Conservation (phyloP, 2,888 invertebrate species). For the Hypena proboscidalis region DNA sequence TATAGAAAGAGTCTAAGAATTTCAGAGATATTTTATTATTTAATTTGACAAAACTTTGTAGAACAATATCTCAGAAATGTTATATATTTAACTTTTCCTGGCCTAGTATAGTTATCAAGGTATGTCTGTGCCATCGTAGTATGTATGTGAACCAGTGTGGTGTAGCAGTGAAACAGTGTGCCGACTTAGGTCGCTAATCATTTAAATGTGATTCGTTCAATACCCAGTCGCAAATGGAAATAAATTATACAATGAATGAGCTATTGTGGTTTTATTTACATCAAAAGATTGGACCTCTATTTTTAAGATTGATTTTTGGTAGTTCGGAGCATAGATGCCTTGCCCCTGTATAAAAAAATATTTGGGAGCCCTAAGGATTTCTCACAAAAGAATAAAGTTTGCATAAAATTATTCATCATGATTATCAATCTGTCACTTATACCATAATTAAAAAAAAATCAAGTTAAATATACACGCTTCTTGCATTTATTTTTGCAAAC, state of each 20-base stretch:
- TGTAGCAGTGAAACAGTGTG: slow-evolving; percentile 57
- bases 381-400: too few relatives aligned
- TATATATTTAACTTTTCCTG: neutral
- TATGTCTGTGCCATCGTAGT: slow-evolving; percentile 12
- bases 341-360: too few relatives aligned
- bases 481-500: too few relatives aligned
- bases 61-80: neutral
- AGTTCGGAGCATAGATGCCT: too few relatives aligned
- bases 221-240: slow-evolving; percentile 77
- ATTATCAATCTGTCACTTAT: too few relatives aligned
- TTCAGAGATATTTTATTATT: slow-evolving; percentile 10
- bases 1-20: slow-evolving; percentile 21
- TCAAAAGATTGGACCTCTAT: neutral
- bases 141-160: slow-evolving; percentile 30
- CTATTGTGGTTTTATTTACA: slow-evolving; percentile 49
- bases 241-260: slow-evolving; percentile 71
- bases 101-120: slow-evolving; percentile 3
- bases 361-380: too few relatives aligned
- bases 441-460: too few relatives aligned
- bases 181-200: slow-evolving; percentile 52
- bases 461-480: too few relatives aligned
- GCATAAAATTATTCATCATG: too few relatives aligned
- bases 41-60: too few relatives aligned
- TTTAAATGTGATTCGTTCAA: slow-evolving; percentile 70
- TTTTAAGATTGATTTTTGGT: too few relatives aligned